Evolutionary conservation across 2,113 vertebrate genomes (phyloP).

Genomic region (Platycercus adscitus): DNA sequence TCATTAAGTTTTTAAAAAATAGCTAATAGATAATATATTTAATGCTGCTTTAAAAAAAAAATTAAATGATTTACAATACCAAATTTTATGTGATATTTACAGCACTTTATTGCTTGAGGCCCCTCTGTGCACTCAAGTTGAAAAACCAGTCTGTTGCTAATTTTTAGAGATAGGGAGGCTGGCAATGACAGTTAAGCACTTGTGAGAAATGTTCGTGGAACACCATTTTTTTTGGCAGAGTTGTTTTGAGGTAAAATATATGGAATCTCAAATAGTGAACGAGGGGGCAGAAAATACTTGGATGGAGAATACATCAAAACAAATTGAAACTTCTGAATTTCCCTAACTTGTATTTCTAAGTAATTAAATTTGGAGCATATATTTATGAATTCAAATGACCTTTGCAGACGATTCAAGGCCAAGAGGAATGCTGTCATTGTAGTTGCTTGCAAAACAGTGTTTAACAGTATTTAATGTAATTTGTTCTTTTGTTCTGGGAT

Average conservation of each 20-base stretch:
- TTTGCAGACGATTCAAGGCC: slow-evolving; percentile 54
- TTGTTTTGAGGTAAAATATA: slow-evolving; percentile 33
- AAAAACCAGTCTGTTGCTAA: not conserved
- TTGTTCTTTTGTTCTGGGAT: not conserved
- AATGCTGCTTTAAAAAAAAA: not conserved
- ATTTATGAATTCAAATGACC: slow-evolving; percentile 66
- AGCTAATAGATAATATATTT: not conserved
- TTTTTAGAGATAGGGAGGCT: slow-evolving; percentile 30
- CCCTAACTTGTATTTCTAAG: slow-evolving; percentile 70
- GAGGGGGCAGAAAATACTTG: slow-evolving; percentile 46
- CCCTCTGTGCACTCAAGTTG: not conserved
- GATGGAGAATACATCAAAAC: slow-evolving; percentile 56
- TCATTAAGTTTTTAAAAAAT: not conserved
- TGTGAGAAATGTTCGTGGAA: slow-evolving; percentile 19
- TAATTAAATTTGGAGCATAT: slow-evolving; percentile 60
- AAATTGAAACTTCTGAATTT: slow-evolving; percentile 49
- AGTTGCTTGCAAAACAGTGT: not conserved
- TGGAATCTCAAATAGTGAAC: slow-evolving; percentile 56
- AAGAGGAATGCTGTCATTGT: slow-evolving; percentile 19
- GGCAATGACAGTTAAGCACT: not conserved
- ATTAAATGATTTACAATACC: not conserved
- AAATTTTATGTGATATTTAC: not conserved
- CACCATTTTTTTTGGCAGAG: slow-evolving; percentile 9
- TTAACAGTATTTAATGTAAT: not conserved
- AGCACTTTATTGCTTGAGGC: not conserved